Evolutionary conservation across 2,888 invertebrate species (phyloP), one percentile per base, ranked within the genome.

Genomic region (Pyrocoelia pectoralis): DNA sequence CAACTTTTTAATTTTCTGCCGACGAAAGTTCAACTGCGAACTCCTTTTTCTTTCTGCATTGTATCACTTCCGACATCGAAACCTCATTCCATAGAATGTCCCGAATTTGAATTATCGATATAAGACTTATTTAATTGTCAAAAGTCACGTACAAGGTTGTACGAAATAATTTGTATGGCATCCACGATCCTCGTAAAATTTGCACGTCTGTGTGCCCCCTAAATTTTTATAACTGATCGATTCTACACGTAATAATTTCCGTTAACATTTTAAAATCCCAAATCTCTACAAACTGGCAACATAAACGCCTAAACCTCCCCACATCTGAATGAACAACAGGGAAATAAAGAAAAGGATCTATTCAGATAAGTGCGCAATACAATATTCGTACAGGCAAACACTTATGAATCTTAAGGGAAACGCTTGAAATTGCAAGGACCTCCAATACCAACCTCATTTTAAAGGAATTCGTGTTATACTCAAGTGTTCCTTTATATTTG

Each of bases 361-460:
- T 43, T 14, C 64, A 60, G 67, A 67, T 67, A 67, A 67, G 61
- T 64, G 64, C 64, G 64, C 64, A 67, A 67, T 67, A 64, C 64
- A 64, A 67, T 67, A 64, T 61, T 55, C 54, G 57, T 57, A 54
- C 64, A 54, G 58, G 55, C 56, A 61, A 61, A 67, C 64, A 67
- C 63, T 61, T 24, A 53, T 56, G 48, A 56, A 41, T 40, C 48
- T 52, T n/a, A 24, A 53, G 55, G 66, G n/a, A n/a, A 59, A 48
- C 61, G 56, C 53, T 60, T 56, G 59, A 52, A 59, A 59, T 59
- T 59, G 59, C 53, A 49, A 58, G 50, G 14, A 50, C 38, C 17
- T 41, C n/a, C 49, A 50, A 50, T 17, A 14, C 24, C 48, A 19
- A 46, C 59, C 59, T 38, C 48, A 46, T 59, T 50, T 46, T 5